Evolutionary conservation across 2,113 vertebrate species (phyloP).

Genomic region (Zosterops japonicus): DNA sequence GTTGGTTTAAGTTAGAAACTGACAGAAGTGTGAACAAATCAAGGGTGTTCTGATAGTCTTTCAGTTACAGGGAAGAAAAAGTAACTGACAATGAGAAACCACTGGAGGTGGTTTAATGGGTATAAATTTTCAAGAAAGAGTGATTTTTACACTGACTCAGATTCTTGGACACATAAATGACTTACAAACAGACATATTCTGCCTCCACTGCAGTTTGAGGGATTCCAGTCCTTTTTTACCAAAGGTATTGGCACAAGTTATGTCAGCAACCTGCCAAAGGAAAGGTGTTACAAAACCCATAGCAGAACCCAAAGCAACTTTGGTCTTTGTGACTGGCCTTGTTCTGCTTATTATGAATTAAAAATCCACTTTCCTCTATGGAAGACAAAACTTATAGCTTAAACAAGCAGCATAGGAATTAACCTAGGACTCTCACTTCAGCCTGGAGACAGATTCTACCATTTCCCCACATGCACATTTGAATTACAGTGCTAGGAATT

Average conservation of each 20-base stretch:
- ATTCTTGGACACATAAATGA: slow-evolving; percentile 13
- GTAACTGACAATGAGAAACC: slow-evolving; percentile 48
- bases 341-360: not conserved
- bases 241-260: not conserved
- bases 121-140: slow-evolving; percentile 17
- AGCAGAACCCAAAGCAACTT: not conserved
- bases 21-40: slow-evolving; percentile 71
- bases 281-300: not conserved
- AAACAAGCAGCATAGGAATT: not conserved
- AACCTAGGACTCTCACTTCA: not conserved
- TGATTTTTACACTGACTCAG: not conserved
- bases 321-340: not conserved
- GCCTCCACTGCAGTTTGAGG: not conserved
- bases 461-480: not conserved
- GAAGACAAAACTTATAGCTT: not conserved
- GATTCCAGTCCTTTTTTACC: slow-evolving; percentile 16
- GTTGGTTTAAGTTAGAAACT: slow-evolving; percentile 61
- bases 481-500: not conserved
- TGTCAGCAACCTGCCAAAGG: not conserved
- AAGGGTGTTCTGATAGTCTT: slow-evolving; percentile 37
- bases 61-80: slow-evolving; percentile 13
- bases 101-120: slow-evolving; percentile 34
- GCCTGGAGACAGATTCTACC: not conserved
- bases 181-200: not conserved
- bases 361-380: not conserved